These are phyloP conservation scores for Papilio polytes DNA, from an alignment of 1,140 invertebrate genomes.

Conservation along the genomic window DNA sequence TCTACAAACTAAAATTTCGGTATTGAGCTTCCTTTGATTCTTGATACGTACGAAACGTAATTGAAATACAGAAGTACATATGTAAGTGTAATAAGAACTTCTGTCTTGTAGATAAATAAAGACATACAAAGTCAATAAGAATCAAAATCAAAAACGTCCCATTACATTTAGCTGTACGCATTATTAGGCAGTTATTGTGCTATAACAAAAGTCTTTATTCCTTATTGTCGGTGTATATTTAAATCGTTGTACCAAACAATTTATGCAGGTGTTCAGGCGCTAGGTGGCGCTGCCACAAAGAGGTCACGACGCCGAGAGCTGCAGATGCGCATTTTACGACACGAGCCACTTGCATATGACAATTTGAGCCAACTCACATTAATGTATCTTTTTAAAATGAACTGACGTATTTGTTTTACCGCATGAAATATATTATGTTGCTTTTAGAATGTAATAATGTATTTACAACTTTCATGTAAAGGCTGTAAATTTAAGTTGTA, in stretches of 20 bases:
- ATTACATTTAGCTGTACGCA: not conserved
- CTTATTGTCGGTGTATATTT: not conserved
- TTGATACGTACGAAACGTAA: too few relatives aligned
- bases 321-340: slow-evolving; percentile 13
- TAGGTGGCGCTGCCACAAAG: not conserved
- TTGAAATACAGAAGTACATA: not conserved
- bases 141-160: not conserved
- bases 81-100: not conserved
- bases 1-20: too few relatives aligned
- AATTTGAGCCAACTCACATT: not conserved
- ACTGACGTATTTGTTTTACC: not conserved
- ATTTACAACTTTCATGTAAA: not conserved
- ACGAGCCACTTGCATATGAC: not conserved
- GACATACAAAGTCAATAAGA: not conserved
- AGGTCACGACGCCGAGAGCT: slow-evolving; percentile 1
- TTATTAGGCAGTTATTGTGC: not conserved
- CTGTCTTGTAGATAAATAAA: too few relatives aligned
- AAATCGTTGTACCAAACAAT: not conserved
- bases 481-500: not conserved
- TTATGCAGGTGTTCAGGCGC: not conserved
- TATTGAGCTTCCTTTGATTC: too few relatives aligned
- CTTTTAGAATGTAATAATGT: not conserved
- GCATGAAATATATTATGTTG: not conserved
- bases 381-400: not conserved
- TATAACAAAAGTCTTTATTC: not conserved